These are phyloP conservation scores for Zoroaster sp. DNA, from an alignment of 53 echinoderm and acorn worm genomes.

Conservation along the genomic window DNA sequence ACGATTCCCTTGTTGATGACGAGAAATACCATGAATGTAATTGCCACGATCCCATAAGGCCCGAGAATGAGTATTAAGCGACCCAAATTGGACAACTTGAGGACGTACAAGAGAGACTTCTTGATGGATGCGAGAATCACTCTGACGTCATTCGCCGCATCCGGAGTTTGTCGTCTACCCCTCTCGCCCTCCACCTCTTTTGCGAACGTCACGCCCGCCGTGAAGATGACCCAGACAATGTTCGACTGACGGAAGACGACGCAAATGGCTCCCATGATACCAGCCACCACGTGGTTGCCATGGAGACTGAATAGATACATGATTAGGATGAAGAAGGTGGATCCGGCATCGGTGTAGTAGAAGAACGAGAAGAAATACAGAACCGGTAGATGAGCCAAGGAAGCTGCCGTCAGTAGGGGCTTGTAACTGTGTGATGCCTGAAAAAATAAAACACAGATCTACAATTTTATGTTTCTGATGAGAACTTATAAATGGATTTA, in stretches of 20 bases:
- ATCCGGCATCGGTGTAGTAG: slow-evolving; percentile 98
- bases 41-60: slow-evolving; percentile 69
- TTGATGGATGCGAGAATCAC: slow-evolving; percentile 21
- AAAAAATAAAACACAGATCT: neutral
- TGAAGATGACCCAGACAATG: slow-evolving; percentile 94
- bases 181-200: slow-evolving; percentile 59
- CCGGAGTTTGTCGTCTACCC: slow-evolving; percentile 36
- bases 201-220: slow-evolving; percentile 71
- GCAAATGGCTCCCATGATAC: slow-evolving; percentile 69
- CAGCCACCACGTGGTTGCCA: slow-evolving; percentile 81
- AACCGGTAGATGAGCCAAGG: slow-evolving; percentile 74
- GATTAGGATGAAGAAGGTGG: slow-evolving; percentile 89
- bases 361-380: slow-evolving; percentile 94
- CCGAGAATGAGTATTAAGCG: slow-evolving; percentile 57
- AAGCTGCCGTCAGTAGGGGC: slow-evolving; percentile 72
- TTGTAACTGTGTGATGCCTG: slow-evolving; percentile 72
- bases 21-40: slow-evolving; percentile 71
- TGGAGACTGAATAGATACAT: slow-evolving; percentile 86
- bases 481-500: neutral
- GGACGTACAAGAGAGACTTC: slow-evolving; percentile 53
- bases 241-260: slow-evolving; percentile 98
- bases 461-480: neutral
- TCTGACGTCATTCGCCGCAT: slow-evolving; percentile 11
- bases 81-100: slow-evolving; percentile 65
- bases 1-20: slow-evolving; percentile 88